These are phyloP conservation scores for Epinotia brunnichana DNA, from an alignment of 2,888 invertebrate genomes.

Conservation along the genomic window DNA sequence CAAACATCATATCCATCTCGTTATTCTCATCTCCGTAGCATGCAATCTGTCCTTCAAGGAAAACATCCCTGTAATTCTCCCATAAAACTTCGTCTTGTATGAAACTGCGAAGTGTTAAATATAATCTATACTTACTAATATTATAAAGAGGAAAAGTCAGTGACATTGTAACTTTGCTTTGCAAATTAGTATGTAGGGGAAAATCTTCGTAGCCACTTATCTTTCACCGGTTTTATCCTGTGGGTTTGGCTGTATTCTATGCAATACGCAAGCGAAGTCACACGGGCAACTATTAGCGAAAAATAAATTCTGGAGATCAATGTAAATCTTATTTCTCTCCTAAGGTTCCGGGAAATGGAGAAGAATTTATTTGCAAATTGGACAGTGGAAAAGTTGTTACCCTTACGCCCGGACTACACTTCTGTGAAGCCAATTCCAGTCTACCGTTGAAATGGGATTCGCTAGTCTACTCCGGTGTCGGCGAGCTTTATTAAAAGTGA, in stretches of 20 bases:
- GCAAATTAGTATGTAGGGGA: too few species aligned
- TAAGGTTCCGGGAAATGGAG: constrained; percentile 55
- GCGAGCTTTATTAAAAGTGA: constrained; percentile 38
- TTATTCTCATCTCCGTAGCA: neutral
- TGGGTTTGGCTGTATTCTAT: too few species aligned
- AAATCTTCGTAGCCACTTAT: too few species aligned
- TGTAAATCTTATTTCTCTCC: constrained; percentile 60
- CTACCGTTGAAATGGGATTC: constrained; percentile 56
- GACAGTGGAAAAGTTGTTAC: constrained; percentile 60
- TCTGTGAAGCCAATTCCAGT: constrained; percentile 59
- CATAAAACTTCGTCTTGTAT: constrained; percentile 46
- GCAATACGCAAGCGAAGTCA: too few species aligned
- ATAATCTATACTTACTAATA: constrained; percentile 36
- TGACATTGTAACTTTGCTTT: too few species aligned
- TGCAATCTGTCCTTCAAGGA: neutral
- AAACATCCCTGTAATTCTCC: constrained; percentile 28
- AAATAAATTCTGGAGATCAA: constrained; percentile 57
- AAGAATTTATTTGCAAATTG: constrained; percentile 64
- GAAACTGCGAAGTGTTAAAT: constrained; percentile 54
- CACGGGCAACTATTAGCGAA: constrained; percentile 51
- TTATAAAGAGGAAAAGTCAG: too few species aligned
- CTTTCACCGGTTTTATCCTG: too few species aligned
- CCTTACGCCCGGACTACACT: constrained; percentile 53
- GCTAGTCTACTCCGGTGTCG: constrained; percentile 46
- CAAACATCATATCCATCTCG: too few species aligned